These are phyloP conservation scores for Eilema sororculum DNA, from an alignment of 2,888 invertebrate species.

Conservation along the genomic window DNA sequence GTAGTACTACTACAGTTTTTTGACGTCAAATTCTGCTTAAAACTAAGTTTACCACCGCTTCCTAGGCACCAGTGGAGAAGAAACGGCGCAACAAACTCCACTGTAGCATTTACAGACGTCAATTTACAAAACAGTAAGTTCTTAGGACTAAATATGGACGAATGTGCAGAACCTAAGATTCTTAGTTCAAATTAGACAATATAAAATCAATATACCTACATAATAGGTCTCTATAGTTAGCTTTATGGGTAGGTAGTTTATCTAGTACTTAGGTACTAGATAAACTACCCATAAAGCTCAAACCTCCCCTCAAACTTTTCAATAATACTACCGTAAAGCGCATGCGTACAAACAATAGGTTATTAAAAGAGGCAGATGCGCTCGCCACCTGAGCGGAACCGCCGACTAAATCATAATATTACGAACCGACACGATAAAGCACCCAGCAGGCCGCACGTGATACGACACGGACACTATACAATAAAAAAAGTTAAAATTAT, in stretches of 20 bases:
- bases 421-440: slow-evolving; percentile 64
- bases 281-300: slow-evolving; percentile 3
- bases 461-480: slow-evolving; percentile 9
- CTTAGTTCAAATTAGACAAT: no score
- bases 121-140: no score
- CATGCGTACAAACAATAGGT: slow-evolving; percentile 72
- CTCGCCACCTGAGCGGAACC: slow-evolving; percentile 78
- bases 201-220: not conserved
- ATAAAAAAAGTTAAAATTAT: not conserved
- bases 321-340: slow-evolving; percentile 28
- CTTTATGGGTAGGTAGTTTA: no score
- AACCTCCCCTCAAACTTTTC: slow-evolving; percentile 11
- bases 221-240: not conserved
- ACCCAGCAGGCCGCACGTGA: slow-evolving; percentile 43
- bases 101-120: no score
- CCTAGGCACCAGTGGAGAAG: no score
- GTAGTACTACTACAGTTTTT: no score
- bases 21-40: no score
- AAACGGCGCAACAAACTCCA: no score
- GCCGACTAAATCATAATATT: slow-evolving; percentile 70
- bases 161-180: no score
- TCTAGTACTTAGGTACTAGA: no score
- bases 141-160: no score
- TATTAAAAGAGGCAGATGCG: slow-evolving; percentile 82
- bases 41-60: no score